Base-by-base conservation (phyloP, 2,888 invertebrate genomes). In the Cheilosia urbana region DNA sequence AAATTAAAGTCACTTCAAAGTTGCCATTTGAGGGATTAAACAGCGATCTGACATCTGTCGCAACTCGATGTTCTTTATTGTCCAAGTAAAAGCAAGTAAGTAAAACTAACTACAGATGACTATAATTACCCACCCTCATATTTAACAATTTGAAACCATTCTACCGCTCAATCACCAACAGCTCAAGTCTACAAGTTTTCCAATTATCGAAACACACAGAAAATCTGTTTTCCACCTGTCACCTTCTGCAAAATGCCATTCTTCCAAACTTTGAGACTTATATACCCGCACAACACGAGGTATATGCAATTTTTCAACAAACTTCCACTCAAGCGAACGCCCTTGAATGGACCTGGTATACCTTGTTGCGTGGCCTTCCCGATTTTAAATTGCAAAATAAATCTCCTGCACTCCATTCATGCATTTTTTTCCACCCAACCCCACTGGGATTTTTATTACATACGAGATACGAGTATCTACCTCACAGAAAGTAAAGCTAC, bases 271-370 rank as follows among this genome's bases (percentile, higher is more conserved):
- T 49, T 62, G 53, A 68, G 53, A 21, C 53, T 13, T n/a, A n/a
- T n/a, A n/a, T 24, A 17, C 55, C 5, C 27, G 27, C 57, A 45
- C 40, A 58, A 11, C 9, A 17, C 9, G 1, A 15, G 27, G 11
- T 1, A 30, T 30, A 5, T 24, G 3, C 15, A 13, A 24, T 24
- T 24, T 51, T 1, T 15, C 24, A 13, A 24, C 3, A 49, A 13
- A 51, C 4, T 13, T 37, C 11, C 5, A 24, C 51, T 15, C 21
- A 3, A 24, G 4, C 49, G 21, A 72, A 63, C 19, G 53, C 17
- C 75, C 79, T 79, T 76, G 75, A 79, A 71, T 76, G 66, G 75
- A 84, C 84, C 79, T 69, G 37, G 55, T n/a, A 53, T 30, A 30
- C 49, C 34, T 49, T 19, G 19, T 45, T 51, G 45, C 37, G 49